Evolutionary conservation across 2,113 vertebrate genomes (phyloP), one percentile per base, ranked within the genome.

Genomic region (Cettia cetti): DNA sequence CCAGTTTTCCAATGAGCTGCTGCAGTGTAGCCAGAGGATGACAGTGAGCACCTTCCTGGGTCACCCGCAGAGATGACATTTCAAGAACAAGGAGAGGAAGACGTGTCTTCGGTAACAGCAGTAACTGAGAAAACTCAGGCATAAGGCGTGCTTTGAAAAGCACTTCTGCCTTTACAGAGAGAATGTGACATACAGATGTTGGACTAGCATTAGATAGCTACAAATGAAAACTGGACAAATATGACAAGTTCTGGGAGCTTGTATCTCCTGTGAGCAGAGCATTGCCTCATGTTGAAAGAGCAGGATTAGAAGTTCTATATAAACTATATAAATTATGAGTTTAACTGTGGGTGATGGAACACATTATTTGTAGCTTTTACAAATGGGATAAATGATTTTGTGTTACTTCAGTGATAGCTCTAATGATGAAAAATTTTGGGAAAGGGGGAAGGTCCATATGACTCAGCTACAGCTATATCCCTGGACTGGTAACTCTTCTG

Each of bases 381-480:
- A 72, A 90, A 86, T 20, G 27, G 50, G 27, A 52, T 57, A 78
- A 89, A 90, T 47, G 39, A 56, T 93, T 95, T 88, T 1, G 2
- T 60, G 20, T 77, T 82, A 72, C 75, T 71, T 95, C 47, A 94
- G 65, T 61, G 64, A 88, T 75, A 66, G 57, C 7, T 23, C 7
- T 92, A 90, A 91, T 53, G 53, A 95, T 92, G 83, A 93, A 74
- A 68, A 89, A 75, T 82, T 83, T 90, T 83, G 81, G 76, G 75
- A 90, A 90, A 60, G 28, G 49, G 40, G 64, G 76, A 86, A 76
- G 19, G 49, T 89, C 81, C 16, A 4, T 56, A 60, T 92, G 85
- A 93, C 44, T 92, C 42, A 84, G 11, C 63, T 81, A 33, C 37
- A 40, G 33, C 92, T 95, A 37, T 89, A 86, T 96, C 77, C 85